phyloP scores from a whole-genome alignment of 2,113 vertebrate genomes.

The Orycteropus afer region DNA sequence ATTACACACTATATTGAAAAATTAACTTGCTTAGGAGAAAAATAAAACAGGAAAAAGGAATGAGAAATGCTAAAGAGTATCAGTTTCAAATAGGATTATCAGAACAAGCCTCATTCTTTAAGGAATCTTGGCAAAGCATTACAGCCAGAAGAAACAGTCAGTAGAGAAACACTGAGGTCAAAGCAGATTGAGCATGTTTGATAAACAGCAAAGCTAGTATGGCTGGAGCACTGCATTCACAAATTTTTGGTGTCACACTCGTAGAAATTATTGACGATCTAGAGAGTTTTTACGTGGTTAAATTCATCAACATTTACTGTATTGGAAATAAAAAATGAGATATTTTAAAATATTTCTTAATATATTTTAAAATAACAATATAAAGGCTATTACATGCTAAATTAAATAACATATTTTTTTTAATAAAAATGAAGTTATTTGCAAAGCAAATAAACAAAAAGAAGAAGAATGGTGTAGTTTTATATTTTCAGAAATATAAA shows the following conservation, averaged over 20 bases:
- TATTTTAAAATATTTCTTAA: neutral
- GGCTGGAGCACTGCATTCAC: no score
- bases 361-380: neutral
- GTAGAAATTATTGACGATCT: no score
- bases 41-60: neutral
- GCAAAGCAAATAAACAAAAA: no score
- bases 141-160: neutral
- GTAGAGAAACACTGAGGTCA: neutral
- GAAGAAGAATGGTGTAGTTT: neutral
- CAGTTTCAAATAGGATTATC: neutral
- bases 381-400: neutral
- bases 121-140: neutral
- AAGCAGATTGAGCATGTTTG: neutral
- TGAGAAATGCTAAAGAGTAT: neutral
- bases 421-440: neutral
- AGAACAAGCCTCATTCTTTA: neutral
- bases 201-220: no score
- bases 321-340: neutral
- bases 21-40: neutral
- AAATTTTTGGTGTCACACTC: no score
- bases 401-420: neutral
- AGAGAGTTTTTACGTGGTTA: no score
- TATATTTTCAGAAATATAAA: neutral
- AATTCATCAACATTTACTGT: neutral
- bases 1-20: neutral